Evolutionary conservation across 2,113 vertebrate genomes (phyloP), one percentile per base, ranked within the genome.

Genomic region (Cettia cetti): DNA sequence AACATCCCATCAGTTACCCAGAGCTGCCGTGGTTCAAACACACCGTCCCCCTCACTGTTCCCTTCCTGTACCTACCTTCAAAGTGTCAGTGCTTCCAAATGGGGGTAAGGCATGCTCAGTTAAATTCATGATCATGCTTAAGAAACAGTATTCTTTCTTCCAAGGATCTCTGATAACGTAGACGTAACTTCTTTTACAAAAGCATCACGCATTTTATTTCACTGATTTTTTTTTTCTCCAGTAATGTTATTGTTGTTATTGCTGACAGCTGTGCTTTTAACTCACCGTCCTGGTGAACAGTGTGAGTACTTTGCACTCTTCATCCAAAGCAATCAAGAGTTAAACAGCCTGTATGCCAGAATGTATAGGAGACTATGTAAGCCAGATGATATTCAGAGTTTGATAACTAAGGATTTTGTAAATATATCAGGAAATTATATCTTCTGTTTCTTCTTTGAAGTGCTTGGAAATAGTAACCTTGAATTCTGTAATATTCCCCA

Each of bases 251-350:
- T 61, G 15, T 11, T 37, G 37, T 12, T 37, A 0, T 4, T 42
- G 64, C 56, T 79, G 61, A 42, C 23, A n/a, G 39, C 42, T 35
- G 3, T 0, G 1, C 26, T 16, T 74, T 86, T 40, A 17, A 19
- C 28, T 37, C 80, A 26, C 7, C 13, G 45, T 11, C 42, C 3
- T 20, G 17, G 42, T n/a, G 37, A 78, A 22, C 13, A 49, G 1
- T 10, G 4, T 2, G 1, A 30, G 10, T 15, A 18, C n/a, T 65
- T 53, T 0, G 0, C 8, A 9, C 3, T 64, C 52, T 54, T 64
- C 35, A 27, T 24, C 50, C 63, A n/a, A 56, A 80, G 33, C 1
- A 1, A 44, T 20, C 15, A 76, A 69, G 64, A 63, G 26, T 52
- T 54, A 12, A 49, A 17, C 10, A 24, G 18, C n/a, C 30, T 30